Evolutionary conservation across 2,888 invertebrate species (phyloP), one percentile per base, ranked within the genome.

Genomic region (Molorchus minor): DNA sequence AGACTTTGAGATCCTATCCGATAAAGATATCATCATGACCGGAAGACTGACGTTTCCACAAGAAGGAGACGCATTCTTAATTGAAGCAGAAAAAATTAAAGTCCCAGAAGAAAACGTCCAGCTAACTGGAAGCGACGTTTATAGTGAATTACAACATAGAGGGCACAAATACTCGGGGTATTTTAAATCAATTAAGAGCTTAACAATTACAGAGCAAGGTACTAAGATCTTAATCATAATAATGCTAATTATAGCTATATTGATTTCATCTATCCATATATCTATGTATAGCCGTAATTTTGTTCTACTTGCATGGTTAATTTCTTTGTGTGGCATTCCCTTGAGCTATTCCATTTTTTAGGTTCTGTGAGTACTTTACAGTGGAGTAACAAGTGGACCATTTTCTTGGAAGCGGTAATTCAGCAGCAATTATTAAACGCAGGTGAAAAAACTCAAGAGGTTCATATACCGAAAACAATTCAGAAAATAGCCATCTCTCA

Each of bases 391-490:
- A 92, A 93, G 80, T 96, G 95, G 94, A 88, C 92, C 4, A 86
- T 92, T 2, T 94, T 94, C 79, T 86, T 96, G 82, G 96, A 96
- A 81, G 91, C 91, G 29, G 90, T 96, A 88, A 83, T 96, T 10
- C 96, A 96, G 79, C 87, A 92, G 71, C 70, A 70, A 10, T 87
- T 94, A 45, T 77, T 94, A 19, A 86, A 87, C 19, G 83, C 70
- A 8, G 81, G 83, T 1, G 80, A 87, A 56, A 87, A 89, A 64
- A 86, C 88, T 0, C 84, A 91, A 19, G 86, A 88, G 2, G 84
- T 93, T 2, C 84, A 88, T 71, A 85, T 93, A 0, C 94, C 94
- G 0, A 86, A 85, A 12, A 79, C 84, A 30, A 83, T 88, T 29
- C 83, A 84, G 56, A 82, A 81, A 61, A 72, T 87, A 12, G 78